Conservation (phyloP, 2,797 vertebrate species). For the Crypturellus tataupa region DNA sequence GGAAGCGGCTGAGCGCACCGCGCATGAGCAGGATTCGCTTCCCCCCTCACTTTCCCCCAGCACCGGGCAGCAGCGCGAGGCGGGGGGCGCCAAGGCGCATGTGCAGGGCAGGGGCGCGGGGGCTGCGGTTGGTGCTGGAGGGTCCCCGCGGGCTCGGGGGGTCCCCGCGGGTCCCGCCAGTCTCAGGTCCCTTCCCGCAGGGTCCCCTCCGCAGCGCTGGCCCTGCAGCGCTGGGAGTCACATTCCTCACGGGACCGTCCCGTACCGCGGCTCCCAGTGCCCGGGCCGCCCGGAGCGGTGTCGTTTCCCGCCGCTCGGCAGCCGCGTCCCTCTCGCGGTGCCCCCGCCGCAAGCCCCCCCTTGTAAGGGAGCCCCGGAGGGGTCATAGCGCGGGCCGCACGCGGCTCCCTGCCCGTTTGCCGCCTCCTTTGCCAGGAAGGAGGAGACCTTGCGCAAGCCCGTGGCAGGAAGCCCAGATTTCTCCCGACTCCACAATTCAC, state of each 20-base stretch:
- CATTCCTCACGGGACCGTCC: fast-evolving
- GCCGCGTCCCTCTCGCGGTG: not conserved
- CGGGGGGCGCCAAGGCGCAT: too few species aligned
- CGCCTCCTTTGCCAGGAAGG: not conserved
- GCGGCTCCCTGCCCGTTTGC: not conserved
- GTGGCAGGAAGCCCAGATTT: not conserved
- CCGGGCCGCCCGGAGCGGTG: fast-evolving
- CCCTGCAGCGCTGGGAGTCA: not conserved
- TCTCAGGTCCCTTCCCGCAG: not conserved
- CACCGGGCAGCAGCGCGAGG: too few species aligned
- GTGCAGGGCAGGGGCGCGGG: too few species aligned
- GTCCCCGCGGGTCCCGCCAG: too few species aligned
- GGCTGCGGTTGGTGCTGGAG: too few species aligned
- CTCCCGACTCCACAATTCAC: not conserved
- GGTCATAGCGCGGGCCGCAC: not conserved
- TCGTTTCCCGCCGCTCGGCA: not conserved
- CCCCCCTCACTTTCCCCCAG: too few species aligned
- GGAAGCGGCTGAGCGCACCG: too few species aligned
- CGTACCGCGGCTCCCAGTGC: not conserved
- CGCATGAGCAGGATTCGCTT: too few species aligned
- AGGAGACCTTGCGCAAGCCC: not conserved
- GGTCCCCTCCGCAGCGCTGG: not conserved
- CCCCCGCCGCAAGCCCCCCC: conserved; percentile 39
- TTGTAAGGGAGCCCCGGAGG: conserved; percentile 53
- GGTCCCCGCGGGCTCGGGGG: too few species aligned